phyloP scores from a whole-genome alignment of 2,888 invertebrate genomes.

The Pandemis cinnamomeana region DNA sequence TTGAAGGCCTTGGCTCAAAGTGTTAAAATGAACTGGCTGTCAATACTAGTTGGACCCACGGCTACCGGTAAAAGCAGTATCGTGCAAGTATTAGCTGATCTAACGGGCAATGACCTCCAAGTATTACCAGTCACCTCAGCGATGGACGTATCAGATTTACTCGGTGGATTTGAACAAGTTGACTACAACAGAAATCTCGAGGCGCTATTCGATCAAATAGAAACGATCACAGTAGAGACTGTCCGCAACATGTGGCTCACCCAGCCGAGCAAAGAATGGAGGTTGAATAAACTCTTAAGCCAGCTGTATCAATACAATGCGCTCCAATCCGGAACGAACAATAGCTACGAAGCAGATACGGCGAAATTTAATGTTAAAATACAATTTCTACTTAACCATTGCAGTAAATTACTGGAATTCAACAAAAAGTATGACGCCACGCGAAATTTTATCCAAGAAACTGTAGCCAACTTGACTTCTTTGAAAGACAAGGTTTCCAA shows the following conservation, averaged over 20 bases:
- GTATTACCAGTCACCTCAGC: conserved; percentile 94
- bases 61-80: conserved; percentile 92
- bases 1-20: conserved; percentile 94
- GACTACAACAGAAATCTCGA: conserved; percentile 90
- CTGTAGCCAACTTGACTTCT: conserved; percentile 63
- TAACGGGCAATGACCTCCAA: conserved; percentile 89
- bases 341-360: conserved; percentile 54
- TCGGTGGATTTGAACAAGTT: conserved; percentile 99
- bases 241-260: conserved; percentile 77
- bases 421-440: conserved; percentile 48
- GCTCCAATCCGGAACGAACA: conserved; percentile 51
- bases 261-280: conserved; percentile 55
- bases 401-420: conserved; percentile 55
- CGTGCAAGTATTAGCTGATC: conserved; percentile 89
- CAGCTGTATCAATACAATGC: conserved; percentile 65
- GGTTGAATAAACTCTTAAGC: conserved; percentile 61
- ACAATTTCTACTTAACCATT: conserved; percentile 61
- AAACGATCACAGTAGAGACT: conserved; percentile 79
- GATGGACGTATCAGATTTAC: conserved; percentile 97
- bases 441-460: conserved; percentile 55
- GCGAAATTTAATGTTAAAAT: conserved; percentile 64
- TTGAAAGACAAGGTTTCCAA: conserved; percentile 74
- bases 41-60: conserved; percentile 92
- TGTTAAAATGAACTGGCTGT: conserved; percentile 96
- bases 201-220: conserved; percentile 85